Evolutionary conservation across 2,113 vertebrate genomes (phyloP), one percentile per base, ranked within the genome.

Genomic region (Anoplopoma fimbria): DNA sequence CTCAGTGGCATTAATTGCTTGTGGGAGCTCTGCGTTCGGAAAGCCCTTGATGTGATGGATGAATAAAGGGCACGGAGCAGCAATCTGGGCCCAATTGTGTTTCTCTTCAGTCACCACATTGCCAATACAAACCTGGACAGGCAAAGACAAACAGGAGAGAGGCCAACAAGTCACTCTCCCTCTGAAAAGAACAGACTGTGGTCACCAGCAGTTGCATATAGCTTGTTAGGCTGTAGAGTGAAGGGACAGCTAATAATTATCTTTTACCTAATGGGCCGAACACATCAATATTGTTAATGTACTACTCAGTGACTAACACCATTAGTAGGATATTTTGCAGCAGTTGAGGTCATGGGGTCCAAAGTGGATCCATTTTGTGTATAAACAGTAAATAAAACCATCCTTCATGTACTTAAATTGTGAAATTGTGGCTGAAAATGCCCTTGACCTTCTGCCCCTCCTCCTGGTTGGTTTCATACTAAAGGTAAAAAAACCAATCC

Each of bases 1-100:
- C 80, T 78, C 84, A 33, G 72, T 70, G 69, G 75, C 85, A 82
- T 85, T 92, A 84, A 92, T 88, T 90, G 87, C 75, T 83, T 61
- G 73, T 87, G 75, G 77, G 87, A 87, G 77, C 81, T 81, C 69
- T 82, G 84, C 14, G 34, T 84, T 89, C 62, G 81, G 77, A 90
- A 81, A 89, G 83, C 77, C 87, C 89, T 85, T 89, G 87, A 93
- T 86, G 87, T 95, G 93, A 95, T 94, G 91, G 93, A 93, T 93
- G 92, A 93, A 87, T 77, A 89, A 74, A 83, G 65, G 84, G 70
- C 82, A 81, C 79, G 77, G 77, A 79, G 81, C 83, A 61, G 77
- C 86, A 89, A 85, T 92, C 89, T 71, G 75, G 79, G 83, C 80
- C 89, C 57, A 86, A 94, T 90, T 92, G 89, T 93, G 91, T 93